A percentile compares a stretch with the other conserved stretches of the same genome.
phyloP scores from a whole-genome alignment of 2,797 vertebrate genomes.

The Momotus momota region DNA sequence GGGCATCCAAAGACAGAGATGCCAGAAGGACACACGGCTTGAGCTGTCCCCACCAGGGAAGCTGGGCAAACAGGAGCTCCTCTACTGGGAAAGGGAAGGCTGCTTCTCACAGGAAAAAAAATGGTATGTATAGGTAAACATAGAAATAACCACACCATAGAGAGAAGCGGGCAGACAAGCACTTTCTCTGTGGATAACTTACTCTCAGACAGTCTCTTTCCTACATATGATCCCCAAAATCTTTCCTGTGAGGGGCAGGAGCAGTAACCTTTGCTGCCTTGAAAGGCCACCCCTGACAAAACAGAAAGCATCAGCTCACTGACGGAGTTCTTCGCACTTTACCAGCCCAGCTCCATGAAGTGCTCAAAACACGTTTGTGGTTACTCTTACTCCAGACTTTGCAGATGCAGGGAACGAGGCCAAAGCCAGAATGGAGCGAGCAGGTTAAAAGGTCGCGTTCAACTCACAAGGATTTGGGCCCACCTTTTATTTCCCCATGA shows the following conservation, averaged over 20 bases:
- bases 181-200: neutral
- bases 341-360: neutral
- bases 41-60: neutral
- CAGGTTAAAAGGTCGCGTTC: neutral
- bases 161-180: neutral
- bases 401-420: fast-evolving
- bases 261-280: too few relatives aligned
- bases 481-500: neutral
- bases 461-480: neutral
- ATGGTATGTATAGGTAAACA: neutral
- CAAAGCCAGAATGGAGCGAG: neutral
- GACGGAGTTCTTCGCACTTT: neutral
- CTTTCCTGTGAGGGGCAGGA: neutral
- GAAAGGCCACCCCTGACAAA: neutral
- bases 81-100: neutral
- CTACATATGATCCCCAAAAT: fast-evolving
- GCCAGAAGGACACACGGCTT: neutral
- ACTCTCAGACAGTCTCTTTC: neutral
- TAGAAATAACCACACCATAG: fast-evolving
- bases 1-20: neutral
- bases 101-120: neutral
- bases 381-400: neutral
- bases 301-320: neutral
- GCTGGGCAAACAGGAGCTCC: neutral
- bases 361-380: fast-evolving